Percentiles rank a stretch among this genome's conserved stretches.
Evolutionary conservation across 2,797 vertebrate species (phyloP).

Genomic region (Coreius guichenoti): DNA sequence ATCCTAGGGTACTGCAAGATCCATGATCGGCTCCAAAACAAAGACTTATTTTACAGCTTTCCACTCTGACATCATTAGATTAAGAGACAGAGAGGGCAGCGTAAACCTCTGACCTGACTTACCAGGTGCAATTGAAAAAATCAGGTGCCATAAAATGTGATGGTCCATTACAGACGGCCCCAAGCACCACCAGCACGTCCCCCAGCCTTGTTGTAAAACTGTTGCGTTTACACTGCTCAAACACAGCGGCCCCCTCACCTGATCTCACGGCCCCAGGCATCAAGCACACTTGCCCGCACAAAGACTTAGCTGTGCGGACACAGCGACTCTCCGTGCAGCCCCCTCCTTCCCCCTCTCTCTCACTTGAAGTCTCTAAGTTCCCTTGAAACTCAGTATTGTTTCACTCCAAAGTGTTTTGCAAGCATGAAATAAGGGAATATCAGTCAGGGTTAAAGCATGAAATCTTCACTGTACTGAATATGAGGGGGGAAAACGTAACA

Average conservation of each 20-base stretch:
- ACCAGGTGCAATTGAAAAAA: slow-evolving; percentile 53
- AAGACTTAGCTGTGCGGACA: slow-evolving; percentile 64
- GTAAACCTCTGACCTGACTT: slow-evolving; percentile 35
- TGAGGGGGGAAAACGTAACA: not conserved
- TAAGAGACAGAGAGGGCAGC: slow-evolving; percentile 16
- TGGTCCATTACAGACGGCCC: slow-evolving; percentile 44
- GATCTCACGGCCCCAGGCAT: slow-evolving; percentile 59
- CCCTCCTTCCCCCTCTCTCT: slow-evolving; percentile 34
- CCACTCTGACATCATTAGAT: slow-evolving; percentile 20
- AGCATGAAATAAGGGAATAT: slow-evolving; percentile 18
- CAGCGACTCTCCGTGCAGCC: slow-evolving; percentile 29
- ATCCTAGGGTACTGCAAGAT: slow-evolving; percentile 29
- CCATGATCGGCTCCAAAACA: slow-evolving; percentile 24
- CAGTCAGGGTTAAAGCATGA: slow-evolving; percentile 21
- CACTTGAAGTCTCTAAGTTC: slow-evolving; percentile 40
- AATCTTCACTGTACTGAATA: not conserved
- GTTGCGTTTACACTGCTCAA: slow-evolving; percentile 62
- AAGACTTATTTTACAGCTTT: slow-evolving; percentile 42
- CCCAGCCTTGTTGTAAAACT: slow-evolving; percentile 58
- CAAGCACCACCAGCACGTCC: slow-evolving; percentile 21
- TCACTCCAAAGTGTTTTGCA: slow-evolving; percentile 46
- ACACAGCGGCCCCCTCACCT: slow-evolving; percentile 62
- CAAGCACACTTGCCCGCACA: slow-evolving; percentile 56
- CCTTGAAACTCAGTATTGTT: slow-evolving; percentile 60
- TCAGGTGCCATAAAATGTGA: slow-evolving; percentile 55